Base-by-base conservation (phyloP, 1,140 invertebrate genomes). In the Camponotus vicinus region DNA sequence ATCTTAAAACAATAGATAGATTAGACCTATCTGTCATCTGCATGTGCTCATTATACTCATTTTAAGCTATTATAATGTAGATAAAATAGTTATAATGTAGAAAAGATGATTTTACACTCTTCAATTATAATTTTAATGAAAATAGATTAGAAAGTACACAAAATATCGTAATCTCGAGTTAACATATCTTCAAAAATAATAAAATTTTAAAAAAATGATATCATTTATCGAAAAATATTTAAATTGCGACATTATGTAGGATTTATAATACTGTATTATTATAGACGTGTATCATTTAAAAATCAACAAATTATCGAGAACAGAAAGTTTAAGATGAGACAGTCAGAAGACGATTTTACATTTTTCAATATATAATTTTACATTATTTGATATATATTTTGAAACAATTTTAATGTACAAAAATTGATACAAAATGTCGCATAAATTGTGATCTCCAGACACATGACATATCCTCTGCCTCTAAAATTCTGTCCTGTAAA, bases 31-130 rank as follows among this genome's bases (percentile, higher is more conserved):
- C 21, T 79, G 4, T 55, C 21, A 66, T 34, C 42, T 4, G 49
- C 64, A 78, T 52, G 6, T 40, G 8, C 13, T 15, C 18, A 32
- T 4, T 64, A 64, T 15, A 42, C 3, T 27, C 40, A n/a, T 55
- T 52, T 79, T 15, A 77, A 63, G 32, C 7, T 52, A 9, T 79
- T 3, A 78, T 66, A 64, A 77, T 34, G 40, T 9, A 64, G 40
- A 11, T 45, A 2, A 45, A 11, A 11, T 3, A 11, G 9, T 45
- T 1, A 45, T 11, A 45, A 40, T 6, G 37, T 40, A 3, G 37
- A 3, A 40, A 40, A 11, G 1, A 11, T 3, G 2, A 13, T 45
- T 45, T 45, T 45, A 21, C 7, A 18, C 34, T 52, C 4, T 75
- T 37, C 13, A 37, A 2, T 9, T 7, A 1, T 34, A 59, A 21